phyloP scores from a whole-genome alignment of 2,888 invertebrate species.

The Tachina fera region DNA sequence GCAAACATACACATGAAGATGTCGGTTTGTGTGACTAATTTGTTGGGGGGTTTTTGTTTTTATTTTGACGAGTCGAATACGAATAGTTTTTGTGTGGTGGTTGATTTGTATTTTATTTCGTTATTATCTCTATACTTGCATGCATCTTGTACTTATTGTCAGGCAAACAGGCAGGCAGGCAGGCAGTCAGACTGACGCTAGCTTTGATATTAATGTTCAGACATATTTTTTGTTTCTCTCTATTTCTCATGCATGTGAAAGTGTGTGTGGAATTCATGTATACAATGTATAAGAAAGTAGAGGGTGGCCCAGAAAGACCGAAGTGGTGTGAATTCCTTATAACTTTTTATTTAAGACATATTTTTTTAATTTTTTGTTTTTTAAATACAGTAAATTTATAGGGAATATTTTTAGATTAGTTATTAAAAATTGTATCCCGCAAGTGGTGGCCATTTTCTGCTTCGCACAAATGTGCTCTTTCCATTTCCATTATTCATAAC shows the following conservation, averaged over 20 bases:
- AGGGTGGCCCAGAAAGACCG: too few relatives aligned
- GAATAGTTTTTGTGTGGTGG: slow-evolving; percentile 32
- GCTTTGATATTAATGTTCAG: background rate
- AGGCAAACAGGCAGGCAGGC: slow-evolving; percentile 13
- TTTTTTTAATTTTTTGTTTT: too few relatives aligned
- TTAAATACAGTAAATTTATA: too few relatives aligned
- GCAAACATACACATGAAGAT: slow-evolving; percentile 8
- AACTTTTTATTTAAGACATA: too few relatives aligned
- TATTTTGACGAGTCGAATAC: background rate
- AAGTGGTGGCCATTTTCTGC: too few relatives aligned
- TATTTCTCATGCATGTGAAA: background rate
- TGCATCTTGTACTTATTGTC: slow-evolving; percentile 14
- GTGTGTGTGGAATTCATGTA: background rate
- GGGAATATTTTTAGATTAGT: too few relatives aligned
- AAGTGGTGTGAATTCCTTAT: too few relatives aligned
- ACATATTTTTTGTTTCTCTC: background rate
- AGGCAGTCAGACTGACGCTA: slow-evolving; percentile 13
- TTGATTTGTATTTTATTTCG: slow-evolving; percentile 17
- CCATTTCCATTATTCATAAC: too few relatives aligned
- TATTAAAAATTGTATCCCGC: too few relatives aligned
- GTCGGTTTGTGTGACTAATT: slow-evolving; percentile 27
- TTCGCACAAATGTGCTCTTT: too few relatives aligned
- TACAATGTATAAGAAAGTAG: background rate
- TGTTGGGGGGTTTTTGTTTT: slow-evolving; percentile 5
- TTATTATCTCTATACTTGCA: slow-evolving; percentile 19